Base-by-base conservation (phyloP, 2,797 vertebrate genomes). In the Pitangus sulphuratus region DNA sequence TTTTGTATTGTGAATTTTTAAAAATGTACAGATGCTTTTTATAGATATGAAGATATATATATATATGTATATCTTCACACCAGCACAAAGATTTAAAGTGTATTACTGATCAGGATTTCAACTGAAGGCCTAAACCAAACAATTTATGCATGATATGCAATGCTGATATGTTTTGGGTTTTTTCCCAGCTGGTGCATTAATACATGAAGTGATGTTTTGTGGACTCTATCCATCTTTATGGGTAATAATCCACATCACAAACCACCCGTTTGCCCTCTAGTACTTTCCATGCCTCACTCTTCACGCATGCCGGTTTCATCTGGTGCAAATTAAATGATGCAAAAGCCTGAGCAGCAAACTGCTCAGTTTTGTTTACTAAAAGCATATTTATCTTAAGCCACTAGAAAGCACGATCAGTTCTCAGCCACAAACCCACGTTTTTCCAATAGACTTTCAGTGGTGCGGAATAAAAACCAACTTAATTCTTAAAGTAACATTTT, bases 241-340 rank as follows among this genome's bases (percentile, higher is more conserved):
- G 60, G 69, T 95, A 95, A 91, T 96, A 97, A 95, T 82, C 75
- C 83, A 93, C 77, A 94, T 94, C 80, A 96, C 80, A 97, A 95
- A 89, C 80, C 74, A 93, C 51, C 51, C 79, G 8, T 89, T 95
- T 92, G 91, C 71, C 95, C 93, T 92, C 83, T 74, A 90, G 65
- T 84, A 75, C 53, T 96, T 91, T 84, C 76, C 53, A 54, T 60
- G 60, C n/a, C 75, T 72, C 58, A 70, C 39, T 88, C 81, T 94
- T 93, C 57, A 94, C 2, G 22, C 62, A 79, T 64, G 92, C 76
- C 84, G 95, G 75, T 81, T 91, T 97, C 60, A 94, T 92, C 74
- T 96, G 90, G 68, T 96, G 56, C 62, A 93, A 94, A 92, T 96
- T 89, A 95, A 95, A 95, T 44, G 87, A 96, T 65, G 77, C 45